Evolutionary conservation across 2,113 vertebrate genomes (phyloP), one percentile per base, ranked within the genome.

Genomic region (Hiodon tergisus): DNA sequence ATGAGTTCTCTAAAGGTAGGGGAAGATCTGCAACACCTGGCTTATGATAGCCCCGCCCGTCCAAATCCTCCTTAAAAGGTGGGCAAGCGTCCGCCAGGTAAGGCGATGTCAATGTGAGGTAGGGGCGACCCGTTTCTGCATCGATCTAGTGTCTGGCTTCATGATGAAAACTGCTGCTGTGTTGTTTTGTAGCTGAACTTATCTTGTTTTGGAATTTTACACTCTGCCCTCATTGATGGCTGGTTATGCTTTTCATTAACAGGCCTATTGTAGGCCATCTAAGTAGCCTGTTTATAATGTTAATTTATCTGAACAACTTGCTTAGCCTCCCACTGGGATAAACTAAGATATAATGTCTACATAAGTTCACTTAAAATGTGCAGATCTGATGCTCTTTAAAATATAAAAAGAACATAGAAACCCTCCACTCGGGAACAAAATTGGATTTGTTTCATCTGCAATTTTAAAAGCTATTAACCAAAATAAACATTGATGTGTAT

Each of bases 391-490:
- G 88, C 90, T 74, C 80, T 76, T 93, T 92, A 93, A 91, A 91
- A 89, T 86, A 89, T 90, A 94, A 91, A 91, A 89, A 86, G 85
- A 83, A 90, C 89, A 90, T 87, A 78, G 88, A 89, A 89, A 86
- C 86, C 89, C 87, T 89, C 89, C 91, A 90, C 89, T 89, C 91
- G 91, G 91, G 88, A 92, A 91, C 91, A 92, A 93, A 74, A 93
- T 89, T 89, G 82, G 92, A 90, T 93, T 93, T 93, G 91, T 90
- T 93, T 93, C 93, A 93, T 93, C 92, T 93, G 92, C 90, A 91
- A 90, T 93, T 93, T 93, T 91, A 92, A 72, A 90, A 93, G 92
- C 92, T 95, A 96, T 97, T 95, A 96, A 94, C 92, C 96, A 96
- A 95, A 96, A 95, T 96, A 96, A 98, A 95, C 95, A 94, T 96